Evolutionary conservation across 2,888 invertebrate genomes (phyloP).

Genomic region (Caenorhabditis japonica): DNA sequence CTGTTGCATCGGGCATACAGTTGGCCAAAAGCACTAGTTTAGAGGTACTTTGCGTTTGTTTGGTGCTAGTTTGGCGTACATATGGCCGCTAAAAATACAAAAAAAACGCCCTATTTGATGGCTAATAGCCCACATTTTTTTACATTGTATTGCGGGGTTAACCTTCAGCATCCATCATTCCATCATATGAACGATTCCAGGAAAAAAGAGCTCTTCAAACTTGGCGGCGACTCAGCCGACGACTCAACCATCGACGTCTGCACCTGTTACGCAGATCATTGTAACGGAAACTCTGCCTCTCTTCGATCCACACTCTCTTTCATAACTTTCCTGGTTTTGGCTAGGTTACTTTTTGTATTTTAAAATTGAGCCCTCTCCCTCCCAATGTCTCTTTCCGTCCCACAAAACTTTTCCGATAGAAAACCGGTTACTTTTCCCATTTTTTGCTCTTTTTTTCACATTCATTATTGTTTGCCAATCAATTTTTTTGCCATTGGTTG

Average conservation of each 20-base stretch:
- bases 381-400: conserved; percentile 16
- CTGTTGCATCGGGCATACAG: too few species aligned
- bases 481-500: not conserved
- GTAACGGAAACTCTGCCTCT: conserved; percentile 77
- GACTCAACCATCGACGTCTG: conserved; percentile 73
- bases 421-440: not conserved
- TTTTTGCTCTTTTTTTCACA: not conserved
- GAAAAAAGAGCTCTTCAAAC: conserved; percentile 73
- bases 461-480: conserved; percentile 2
- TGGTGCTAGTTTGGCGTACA: too few species aligned
- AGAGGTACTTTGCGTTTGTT: too few species aligned
- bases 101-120: too few species aligned
- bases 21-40: too few species aligned
- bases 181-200: conserved; percentile 49
- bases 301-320: conserved; percentile 1
- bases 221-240: conserved; percentile 65
- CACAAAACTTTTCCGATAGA: not conserved
- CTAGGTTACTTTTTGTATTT: conserved; percentile 2
- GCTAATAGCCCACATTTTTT: too few species aligned
- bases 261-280: conserved; percentile 75
- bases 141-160: too few species aligned
- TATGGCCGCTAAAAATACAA: too few species aligned
- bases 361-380: conserved; percentile 12
- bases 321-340: conserved; percentile 3
- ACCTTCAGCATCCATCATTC: too few species aligned